A percentile compares a stretch with the other conserved stretches of the same genome.
phyloP scores from a whole-genome alignment of 2,113 vertebrate genomes.

The Eretmodus cyanostictus region DNA sequence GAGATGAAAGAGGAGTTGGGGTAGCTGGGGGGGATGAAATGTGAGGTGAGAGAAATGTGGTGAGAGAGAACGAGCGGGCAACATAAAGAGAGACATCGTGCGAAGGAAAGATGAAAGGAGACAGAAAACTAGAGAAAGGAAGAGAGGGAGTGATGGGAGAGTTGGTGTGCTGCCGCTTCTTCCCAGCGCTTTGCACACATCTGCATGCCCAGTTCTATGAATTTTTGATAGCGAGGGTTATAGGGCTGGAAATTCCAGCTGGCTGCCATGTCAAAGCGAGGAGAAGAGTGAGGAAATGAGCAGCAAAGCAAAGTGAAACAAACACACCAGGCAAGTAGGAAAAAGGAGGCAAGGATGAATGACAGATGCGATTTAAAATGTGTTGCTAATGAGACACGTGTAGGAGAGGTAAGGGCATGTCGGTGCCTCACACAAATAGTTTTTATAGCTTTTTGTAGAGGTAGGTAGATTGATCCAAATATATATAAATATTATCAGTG shows the following conservation, averaged over 20 bases:
- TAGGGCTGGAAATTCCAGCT: conserved; percentile 42
- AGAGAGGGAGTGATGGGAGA: conserved; percentile 29
- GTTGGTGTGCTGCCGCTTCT: conserved; percentile 1
- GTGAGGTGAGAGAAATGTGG: conserved; percentile 38
- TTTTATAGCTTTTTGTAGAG: neutral
- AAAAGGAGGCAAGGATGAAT: neutral
- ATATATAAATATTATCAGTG: neutral
- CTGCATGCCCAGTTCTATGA: conserved; percentile 55
- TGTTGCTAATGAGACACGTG: conserved; percentile 37
- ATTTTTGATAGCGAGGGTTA: conserved; percentile 61
- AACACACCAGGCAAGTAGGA: conserved; percentile 9
- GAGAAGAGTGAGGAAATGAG: conserved; percentile 44
- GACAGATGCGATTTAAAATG: conserved; percentile 18
- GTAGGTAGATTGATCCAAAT: neutral
- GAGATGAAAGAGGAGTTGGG: conserved; percentile 44
- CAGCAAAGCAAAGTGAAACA: conserved; percentile 27
- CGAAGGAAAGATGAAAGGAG: conserved; percentile 46
- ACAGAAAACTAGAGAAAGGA: conserved; percentile 37
- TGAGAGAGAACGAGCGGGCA: conserved; percentile 7
- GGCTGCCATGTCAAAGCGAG: conserved; percentile 48
- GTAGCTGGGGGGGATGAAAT: conserved; percentile 13
- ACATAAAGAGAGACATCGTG: conserved; percentile 16
- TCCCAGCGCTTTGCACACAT: neutral
- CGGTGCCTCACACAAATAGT: neutral
- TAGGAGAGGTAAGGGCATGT: neutral